These are phyloP conservation scores for Diachrysia chrysitis DNA, from an alignment of 2,888 invertebrate species.

Conservation along the genomic window DNA sequence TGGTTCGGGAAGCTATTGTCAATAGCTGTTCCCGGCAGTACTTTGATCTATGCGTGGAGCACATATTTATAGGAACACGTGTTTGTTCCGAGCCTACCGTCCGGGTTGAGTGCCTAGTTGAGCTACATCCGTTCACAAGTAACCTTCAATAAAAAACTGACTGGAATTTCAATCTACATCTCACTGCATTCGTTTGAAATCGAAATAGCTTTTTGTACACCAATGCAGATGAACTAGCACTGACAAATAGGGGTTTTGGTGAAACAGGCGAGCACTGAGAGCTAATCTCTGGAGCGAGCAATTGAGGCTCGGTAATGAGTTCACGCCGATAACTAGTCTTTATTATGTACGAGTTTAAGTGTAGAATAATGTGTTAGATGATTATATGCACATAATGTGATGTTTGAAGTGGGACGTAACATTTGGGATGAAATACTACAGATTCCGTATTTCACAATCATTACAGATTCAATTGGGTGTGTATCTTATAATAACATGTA, in stretches of 20 bases:
- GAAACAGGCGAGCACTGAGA: not conserved
- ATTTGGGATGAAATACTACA: not conserved
- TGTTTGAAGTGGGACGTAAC: not conserved
- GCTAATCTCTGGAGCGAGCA: conserved; percentile 11
- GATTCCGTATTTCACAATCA: too few relatives aligned
- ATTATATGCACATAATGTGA: not conserved
- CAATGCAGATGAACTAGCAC: conserved; percentile 10
- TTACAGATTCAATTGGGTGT: too few relatives aligned
- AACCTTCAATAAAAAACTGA: conserved; percentile 5
- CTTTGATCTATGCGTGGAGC: conserved; percentile 1
- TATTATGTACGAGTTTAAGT: conserved; percentile 2
- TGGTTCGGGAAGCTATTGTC: conserved; percentile 4
- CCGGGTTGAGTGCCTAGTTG: conserved; percentile 2
- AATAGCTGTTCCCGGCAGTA: conserved; percentile 2
- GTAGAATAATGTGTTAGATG: not conserved
- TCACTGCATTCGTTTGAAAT: not conserved
- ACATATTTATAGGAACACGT: conserved; percentile 1
- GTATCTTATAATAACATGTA: too few relatives aligned
- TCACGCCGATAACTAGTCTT: not conserved
- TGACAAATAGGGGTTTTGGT: conserved; percentile 2
- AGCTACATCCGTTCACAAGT: not conserved
- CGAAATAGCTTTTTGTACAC: conserved; percentile 11
- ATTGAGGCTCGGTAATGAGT: not conserved
- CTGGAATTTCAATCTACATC: not conserved
- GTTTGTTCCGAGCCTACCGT: not conserved